Evolutionary conservation across 2,888 invertebrate species (phyloP).

Genomic region (Thymelicus lineola): DNA sequence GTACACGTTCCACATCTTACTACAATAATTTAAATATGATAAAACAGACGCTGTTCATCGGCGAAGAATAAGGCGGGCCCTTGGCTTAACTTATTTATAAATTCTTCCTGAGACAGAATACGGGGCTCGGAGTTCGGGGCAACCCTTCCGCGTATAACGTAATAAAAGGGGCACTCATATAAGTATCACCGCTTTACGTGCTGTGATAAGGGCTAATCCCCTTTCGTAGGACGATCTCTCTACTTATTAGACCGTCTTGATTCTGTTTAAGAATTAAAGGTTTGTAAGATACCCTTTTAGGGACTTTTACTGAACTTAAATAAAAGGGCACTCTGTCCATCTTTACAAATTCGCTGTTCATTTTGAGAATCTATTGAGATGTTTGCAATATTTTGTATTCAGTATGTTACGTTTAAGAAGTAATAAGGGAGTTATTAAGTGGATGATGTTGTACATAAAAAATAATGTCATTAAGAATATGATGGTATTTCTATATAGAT

Average conservation of each 20-base stretch:
- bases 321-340: conserved; percentile 34
- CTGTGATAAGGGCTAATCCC: conserved; percentile 81
- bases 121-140: conserved; percentile 49
- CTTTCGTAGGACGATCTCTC: conserved; percentile 66
- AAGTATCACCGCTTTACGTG: conserved; percentile 80
- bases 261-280: conserved; percentile 39
- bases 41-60: conserved; percentile 78
- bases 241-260: conserved; percentile 62
- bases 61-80: conserved; percentile 77
- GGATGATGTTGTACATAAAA: too few species aligned
- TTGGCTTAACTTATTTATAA: conserved; percentile 82
- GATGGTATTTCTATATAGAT: too few species aligned
- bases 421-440: not conserved
- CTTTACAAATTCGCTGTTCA: conserved; percentile 27
- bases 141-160: conserved; percentile 82
- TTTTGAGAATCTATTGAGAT: not conserved
- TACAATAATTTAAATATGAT: conserved; percentile 86
- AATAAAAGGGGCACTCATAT: conserved; percentile 84
- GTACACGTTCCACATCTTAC: conserved; percentile 85
- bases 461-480: too few species aligned
- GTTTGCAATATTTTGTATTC: not conserved
- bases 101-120: conserved; percentile 72
- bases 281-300: conserved; percentile 37
- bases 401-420: not conserved
- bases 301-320: conserved; percentile 29